Base-by-base conservation (phyloP, 2,113 vertebrate genomes). In the Cyanistes caeruleus region DNA sequence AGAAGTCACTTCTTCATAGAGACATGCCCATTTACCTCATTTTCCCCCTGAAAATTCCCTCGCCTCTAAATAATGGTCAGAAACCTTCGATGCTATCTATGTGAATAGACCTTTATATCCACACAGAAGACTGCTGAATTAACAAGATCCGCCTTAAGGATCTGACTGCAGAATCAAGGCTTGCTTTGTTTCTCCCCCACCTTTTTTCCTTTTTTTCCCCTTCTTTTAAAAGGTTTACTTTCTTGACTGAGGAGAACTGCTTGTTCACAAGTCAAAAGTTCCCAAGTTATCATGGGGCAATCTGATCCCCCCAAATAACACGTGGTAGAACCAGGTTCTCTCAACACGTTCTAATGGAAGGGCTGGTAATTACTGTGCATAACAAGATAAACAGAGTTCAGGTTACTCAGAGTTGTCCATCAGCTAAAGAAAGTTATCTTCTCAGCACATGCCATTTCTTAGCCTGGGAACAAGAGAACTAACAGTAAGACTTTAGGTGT, bases 101-200 rank as follows among this genome's bases (percentile, higher is more conserved):
- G 78, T 92, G 88, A 96, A 96, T 90, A 75, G 92, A 93, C 73
- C 93, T 92, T 95, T 95, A 92, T 94, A 90, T 33, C 44, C 75
- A 35, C 92, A 80, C 85, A 95, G 92, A 94, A 92, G 55, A 64
- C 88, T 68, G 84, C 64, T 59, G 73, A 96, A 52, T 78, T 86
- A 94, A 90, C 85, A 96, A 69, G 79, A 93, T 92, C 88, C 21
- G 64, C 73, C 73, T 59, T 31, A 58, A 90, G 83, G 64, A 94
- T 90, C 72, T 48, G 74, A 51, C 74, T 88, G 73, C 64, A 60
- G 76, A 92, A 95, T 88, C 87, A 96, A 95, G 68, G 93, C 94
- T 91, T 59, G 80, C 95, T 97, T 96, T 96, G 89, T 95, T 94
- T 93, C 91, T 82, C 67, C 4, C 15, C 33, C 75, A 64, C 41